Base-by-base conservation (phyloP, 2,888 invertebrate genomes). In the Mesochorus sp. region DNA sequence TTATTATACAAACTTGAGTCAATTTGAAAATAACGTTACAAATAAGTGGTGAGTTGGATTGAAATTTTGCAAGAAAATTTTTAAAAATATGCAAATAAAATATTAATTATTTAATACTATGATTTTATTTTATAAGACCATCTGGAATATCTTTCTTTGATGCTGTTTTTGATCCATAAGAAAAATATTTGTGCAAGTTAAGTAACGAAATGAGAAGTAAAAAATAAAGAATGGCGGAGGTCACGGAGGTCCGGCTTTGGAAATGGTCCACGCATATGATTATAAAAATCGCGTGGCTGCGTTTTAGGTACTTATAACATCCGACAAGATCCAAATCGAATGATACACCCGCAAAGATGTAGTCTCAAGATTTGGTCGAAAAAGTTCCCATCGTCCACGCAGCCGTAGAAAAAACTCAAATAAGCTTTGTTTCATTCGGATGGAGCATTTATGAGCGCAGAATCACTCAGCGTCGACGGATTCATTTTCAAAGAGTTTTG, bases 241-340 rank as follows among this genome's bases (percentile, higher is more conserved):
- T 21, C n/a, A 12, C 4, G 51, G 10, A 31, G 21, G 47, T 62
- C 47, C 12, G 21, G 34, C 21, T 31, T 21, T 19, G 5, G 34
- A 34, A 47, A 47, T 19, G 47, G n/a, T 8, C 12, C 47, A 31
- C 47, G 21, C 34, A 10, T 1, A 24, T 21, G 66, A 21, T n/a
- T n/a, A n/a, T 51, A 3, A 55, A 61, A 34, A 77, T 77, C 77
- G 77, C 77, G 47, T 77, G 55, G 68, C 57, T 77, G 77, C 55
- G 26, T 73, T 73, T 39, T 24, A 51, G 62, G 47, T 62, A 53
- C 42, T 77, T 64, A 77, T 68, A 42, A n/a, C 55, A 77, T 68
- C 73, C 62, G 77, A 77, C 77, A 73, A 77, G 77, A 77, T 77
- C 21, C 55, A 53, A 68, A 77, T 68, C 72, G 51, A 57, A 68